Percentiles rank a stretch among this genome's conserved stretches.
These are phyloP conservation scores for Tinea trinotella DNA, from an alignment of 2,888 invertebrate species.

Conservation along the genomic window DNA sequence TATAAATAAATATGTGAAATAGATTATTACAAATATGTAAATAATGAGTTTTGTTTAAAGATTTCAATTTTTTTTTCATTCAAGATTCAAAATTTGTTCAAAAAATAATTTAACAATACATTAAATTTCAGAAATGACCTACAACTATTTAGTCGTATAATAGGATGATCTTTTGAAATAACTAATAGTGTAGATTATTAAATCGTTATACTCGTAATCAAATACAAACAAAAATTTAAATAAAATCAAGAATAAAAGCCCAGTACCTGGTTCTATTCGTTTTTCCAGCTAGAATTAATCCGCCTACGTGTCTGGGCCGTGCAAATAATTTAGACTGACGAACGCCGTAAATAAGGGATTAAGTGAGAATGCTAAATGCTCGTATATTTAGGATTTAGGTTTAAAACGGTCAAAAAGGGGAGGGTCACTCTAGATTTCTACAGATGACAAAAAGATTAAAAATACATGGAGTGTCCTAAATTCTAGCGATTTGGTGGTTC, in stretches of 20 bases:
- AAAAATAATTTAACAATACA: too few species aligned
- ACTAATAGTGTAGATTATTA: too few species aligned
- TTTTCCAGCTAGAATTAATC: slow-evolving; percentile 40
- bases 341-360: slow-evolving; percentile 54
- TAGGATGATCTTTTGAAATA: too few species aligned
- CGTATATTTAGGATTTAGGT: slow-evolving; percentile 50
- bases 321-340: slow-evolving; percentile 58
- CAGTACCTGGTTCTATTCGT: slow-evolving; percentile 15
- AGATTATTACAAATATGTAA: too few species aligned
- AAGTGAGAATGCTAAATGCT: slow-evolving; percentile 45
- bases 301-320: slow-evolving; percentile 44
- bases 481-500: background rate
- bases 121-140: too few species aligned
- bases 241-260: background rate
- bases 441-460: background rate
- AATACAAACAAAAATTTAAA: too few species aligned
- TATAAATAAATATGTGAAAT: too few species aligned
- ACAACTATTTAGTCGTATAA: too few species aligned
- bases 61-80: too few species aligned
- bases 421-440: background rate
- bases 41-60: too few species aligned
- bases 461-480: background rate
- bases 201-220: too few species aligned
- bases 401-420: background rate
- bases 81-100: too few species aligned